Base-by-base conservation (phyloP, 2,113 vertebrate genomes). In the Lota lota region DNA sequence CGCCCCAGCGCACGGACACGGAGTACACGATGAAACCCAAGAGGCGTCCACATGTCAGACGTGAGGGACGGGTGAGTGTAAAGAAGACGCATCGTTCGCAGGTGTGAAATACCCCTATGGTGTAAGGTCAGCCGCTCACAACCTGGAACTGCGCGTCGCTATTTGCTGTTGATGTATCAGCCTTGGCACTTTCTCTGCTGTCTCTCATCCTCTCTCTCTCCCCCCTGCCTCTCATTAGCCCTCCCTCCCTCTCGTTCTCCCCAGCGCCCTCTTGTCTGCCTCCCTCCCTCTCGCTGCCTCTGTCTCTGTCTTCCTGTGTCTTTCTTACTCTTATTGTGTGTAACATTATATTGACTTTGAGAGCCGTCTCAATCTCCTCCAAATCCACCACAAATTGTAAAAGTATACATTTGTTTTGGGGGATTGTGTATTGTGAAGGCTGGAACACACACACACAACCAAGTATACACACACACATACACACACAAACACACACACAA, bases 21-120 rank as follows among this genome's bases (percentile, higher is more conserved):
- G 58, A 22, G 47, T 3, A 57, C 22, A 54, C 57, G 22, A 57
- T 19, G 79, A 88, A 86, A 85, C 66, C 64, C 57, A 70, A 85
- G 78, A 73, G 6, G 61, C 22, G 68, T 75, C 73, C 20, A 11
- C 28, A 76, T 70, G 24, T 62, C 53, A 66, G 65, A 57, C 28
- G 66, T 54, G 59, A 18, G 33, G 66, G 61, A 65, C 62, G 63
- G 53, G 22, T 54, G 21, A 70, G 68, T 15, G 1, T 53, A 18
- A 21, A 20, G 51, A 74, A 1, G 69, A 67, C 20, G 69, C 19
- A 63, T 36, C 40, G 10, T 11, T 47, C 40, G 61, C 22, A 68
- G 67, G 67, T 69, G 68, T 51, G 59, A 61, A 61, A 47, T 21
- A 51, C 6, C 40, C 67, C 10, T 28, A 50, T n/a, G 54, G 15